A percentile compares a stretch with the other conserved stretches of the same genome.
Conservation (phyloP, 2,888 invertebrate genomes). For the Sinodicranocentrus sp. region DNA sequence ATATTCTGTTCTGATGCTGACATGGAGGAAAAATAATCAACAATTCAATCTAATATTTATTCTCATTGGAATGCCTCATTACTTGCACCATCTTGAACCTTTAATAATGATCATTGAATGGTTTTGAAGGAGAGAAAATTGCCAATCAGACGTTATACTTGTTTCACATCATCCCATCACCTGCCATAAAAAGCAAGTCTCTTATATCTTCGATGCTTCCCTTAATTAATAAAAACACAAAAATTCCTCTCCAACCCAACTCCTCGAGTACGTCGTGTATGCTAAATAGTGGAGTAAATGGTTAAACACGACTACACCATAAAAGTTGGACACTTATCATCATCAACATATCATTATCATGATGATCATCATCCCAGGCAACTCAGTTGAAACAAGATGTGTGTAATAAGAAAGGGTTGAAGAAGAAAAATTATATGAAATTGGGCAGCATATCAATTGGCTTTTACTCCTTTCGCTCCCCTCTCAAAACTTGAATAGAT, state of each 20-base stretch:
- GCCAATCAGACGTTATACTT: slow-evolving; percentile 35
- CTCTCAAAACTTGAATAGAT: background rate
- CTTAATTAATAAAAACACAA: slow-evolving; percentile 44
- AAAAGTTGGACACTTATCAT: slow-evolving; percentile 48
- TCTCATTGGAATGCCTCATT: slow-evolving; percentile 29
- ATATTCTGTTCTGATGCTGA: too few species aligned
- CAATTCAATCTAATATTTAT: slow-evolving; percentile 23
- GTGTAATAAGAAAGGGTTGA: background rate
- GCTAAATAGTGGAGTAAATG: slow-evolving; percentile 12
- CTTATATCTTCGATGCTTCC: background rate
- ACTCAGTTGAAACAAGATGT: slow-evolving; percentile 7
- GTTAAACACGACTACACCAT: slow-evolving; percentile 35
- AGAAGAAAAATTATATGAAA: slow-evolving; percentile 7
- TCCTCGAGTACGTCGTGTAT: too few species aligned
- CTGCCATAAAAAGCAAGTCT: too few species aligned
- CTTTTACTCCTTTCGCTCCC: background rate
- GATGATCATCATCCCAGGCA: slow-evolving; percentile 34
- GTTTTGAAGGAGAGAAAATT: too few species aligned
- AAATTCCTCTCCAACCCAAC: slow-evolving; percentile 16
- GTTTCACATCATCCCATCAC: too few species aligned
- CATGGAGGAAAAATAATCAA: slow-evolving; percentile 11
- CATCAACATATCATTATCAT: slow-evolving; percentile 42
- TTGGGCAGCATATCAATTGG: slow-evolving; percentile 42
- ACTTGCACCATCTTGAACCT: slow-evolving; percentile 21
- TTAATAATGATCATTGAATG: slow-evolving; percentile 28